Conservation (phyloP, 2,113 vertebrate species). For the Rhynchopsitta pachyrhyncha region DNA sequence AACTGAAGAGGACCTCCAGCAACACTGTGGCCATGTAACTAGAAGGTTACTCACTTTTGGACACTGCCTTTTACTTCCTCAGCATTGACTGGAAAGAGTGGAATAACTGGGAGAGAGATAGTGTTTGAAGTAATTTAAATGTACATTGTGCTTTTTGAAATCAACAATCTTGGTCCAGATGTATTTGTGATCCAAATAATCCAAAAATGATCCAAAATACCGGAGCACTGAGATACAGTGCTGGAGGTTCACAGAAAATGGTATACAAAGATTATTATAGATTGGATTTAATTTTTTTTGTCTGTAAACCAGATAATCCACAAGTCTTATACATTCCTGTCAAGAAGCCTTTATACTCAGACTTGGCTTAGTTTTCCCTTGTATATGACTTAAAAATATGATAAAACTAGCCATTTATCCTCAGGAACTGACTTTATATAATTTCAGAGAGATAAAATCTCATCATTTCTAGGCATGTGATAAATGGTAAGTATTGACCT, state of each 20-base stretch:
- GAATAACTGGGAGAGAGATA: background rate
- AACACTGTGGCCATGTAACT: background rate
- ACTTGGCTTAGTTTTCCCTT: background rate
- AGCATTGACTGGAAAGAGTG: background rate
- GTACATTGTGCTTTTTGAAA: background rate
- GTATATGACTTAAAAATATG: background rate
- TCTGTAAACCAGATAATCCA: background rate
- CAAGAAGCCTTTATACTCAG: background rate
- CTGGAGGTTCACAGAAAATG: background rate
- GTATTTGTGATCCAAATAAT: background rate
- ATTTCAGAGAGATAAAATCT: background rate
- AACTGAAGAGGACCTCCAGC: background rate
- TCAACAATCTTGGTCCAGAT: background rate
- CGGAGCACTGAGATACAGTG: background rate
- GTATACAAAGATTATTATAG: background rate
- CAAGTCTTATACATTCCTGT: background rate
- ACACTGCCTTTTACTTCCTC: background rate
- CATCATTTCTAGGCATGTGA: background rate
- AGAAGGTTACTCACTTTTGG: background rate
- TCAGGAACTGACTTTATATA: background rate
- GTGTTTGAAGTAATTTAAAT: background rate
- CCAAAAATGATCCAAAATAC: background rate
- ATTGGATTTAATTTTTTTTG: background rate
- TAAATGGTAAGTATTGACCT: background rate
- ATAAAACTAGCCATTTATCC: background rate